A percentile compares a stretch with the other conserved stretches of the same genome.
phyloP scores from a whole-genome alignment of 1,140 invertebrate species.

The Drosophila sp. region DNA sequence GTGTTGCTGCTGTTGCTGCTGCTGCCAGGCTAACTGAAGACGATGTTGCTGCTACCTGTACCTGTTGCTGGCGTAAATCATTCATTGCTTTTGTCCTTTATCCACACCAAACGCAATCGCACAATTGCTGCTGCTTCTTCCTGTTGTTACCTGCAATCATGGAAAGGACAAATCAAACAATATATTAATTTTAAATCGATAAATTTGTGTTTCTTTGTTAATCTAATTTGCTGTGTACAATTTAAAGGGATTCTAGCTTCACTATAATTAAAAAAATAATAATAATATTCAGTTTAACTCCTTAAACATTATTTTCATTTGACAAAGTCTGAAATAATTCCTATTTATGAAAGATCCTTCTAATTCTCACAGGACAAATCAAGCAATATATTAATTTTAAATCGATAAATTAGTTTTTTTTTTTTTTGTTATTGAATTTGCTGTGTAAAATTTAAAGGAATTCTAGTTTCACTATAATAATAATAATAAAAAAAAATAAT shows the following conservation, averaged over 20 bases:
- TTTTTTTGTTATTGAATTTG: too few relatives aligned
- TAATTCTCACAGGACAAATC: too few relatives aligned
- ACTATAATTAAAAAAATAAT: too few relatives aligned
- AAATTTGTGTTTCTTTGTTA: background rate
- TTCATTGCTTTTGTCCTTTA: slow-evolving; percentile 75
- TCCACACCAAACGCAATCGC: slow-evolving; percentile 51
- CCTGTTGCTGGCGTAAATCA: slow-evolving; percentile 81
- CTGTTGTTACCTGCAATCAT: slow-evolving; percentile 7
- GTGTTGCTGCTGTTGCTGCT: slow-evolving; percentile 20
- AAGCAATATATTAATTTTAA: background rate
- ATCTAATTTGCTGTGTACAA: too few relatives aligned
- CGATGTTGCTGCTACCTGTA: slow-evolving; percentile 75
- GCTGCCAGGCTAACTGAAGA: slow-evolving; percentile 51
- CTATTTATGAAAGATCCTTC: too few relatives aligned
- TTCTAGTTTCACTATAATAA: too few relatives aligned
- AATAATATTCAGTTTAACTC: too few relatives aligned
- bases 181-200: background rate
- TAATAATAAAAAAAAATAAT: too few relatives aligned
- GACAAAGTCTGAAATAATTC: too few relatives aligned
- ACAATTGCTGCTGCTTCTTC: slow-evolving; percentile 49
- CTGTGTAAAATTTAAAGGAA: too few relatives aligned
- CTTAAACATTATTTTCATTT: too few relatives aligned
- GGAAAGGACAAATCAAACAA: background rate
- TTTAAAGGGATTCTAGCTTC: too few relatives aligned
- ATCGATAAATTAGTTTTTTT: background rate